Base-by-base conservation (phyloP, 2,888 invertebrate genomes). In the Apotomis turbidana region DNA sequence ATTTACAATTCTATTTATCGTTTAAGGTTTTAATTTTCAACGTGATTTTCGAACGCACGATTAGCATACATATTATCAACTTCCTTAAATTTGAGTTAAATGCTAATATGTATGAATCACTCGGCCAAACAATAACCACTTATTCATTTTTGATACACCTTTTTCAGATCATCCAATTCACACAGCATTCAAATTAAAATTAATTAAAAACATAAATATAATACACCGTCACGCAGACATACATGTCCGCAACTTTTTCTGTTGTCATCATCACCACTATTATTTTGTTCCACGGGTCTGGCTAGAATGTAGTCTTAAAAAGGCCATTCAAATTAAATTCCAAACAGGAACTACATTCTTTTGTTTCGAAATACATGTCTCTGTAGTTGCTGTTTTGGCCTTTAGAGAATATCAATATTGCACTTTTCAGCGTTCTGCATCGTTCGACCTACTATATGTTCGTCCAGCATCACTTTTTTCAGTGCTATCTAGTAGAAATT, bases 141-240 rank as follows among this genome's bases (percentile, higher is more conserved):
- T 41, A 41, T 2, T 41, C 41, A 41, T 6, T 41, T 6, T 6
- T 6, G 41, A 41, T 41, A 54, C n/a, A 49, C 44, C 15, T 13
- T 41, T 55, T 27, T 52, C 58, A 71, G 55, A 62, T 62, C 67
- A 68, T 71, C 8, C n/a, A 36, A 49, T 67, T 67, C 58, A 4
- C 54, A 54, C n/a, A 15, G 55, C 54, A 49, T 49, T 49, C 5
- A 49, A 49, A 49, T 49, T 10, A 49, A 49, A 49, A 4, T 41
- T 41, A 27, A 27, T 2, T 41, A 41, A 6, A 41, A 6, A 49
- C 9, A 55, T 66, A 57, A 52, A 64, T 54, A 66, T 55, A n/a
- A 13, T 67, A 60, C 54, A 69, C 54, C n/a, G 51, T 52, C 52
- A 60, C 15, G 15, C 38, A 61, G 9, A 38, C 5, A 38, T 38